Evolutionary conservation across 2,797 vertebrate species (phyloP).

Genomic region (Octomys mimax): DNA sequence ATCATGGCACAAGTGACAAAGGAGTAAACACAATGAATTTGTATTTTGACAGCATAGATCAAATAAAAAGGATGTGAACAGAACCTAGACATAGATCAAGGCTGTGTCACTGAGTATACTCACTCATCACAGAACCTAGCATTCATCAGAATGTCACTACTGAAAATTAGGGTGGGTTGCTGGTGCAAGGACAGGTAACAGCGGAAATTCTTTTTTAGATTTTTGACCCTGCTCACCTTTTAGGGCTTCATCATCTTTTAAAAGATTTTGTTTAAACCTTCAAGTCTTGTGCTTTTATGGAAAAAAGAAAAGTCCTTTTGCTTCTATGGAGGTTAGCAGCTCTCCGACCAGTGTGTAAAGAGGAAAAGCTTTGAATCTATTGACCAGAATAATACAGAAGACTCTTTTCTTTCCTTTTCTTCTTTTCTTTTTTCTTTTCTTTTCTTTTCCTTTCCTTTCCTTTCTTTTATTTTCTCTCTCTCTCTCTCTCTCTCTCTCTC

Average conservation of each 20-base stretch:
- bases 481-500: too few species aligned
- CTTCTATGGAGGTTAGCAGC: neutral
- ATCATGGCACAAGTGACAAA: neutral
- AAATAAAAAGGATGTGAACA: neutral
- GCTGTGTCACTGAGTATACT: neutral
- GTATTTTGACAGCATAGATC: neutral
- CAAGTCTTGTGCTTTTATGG: neutral
- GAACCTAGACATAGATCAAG: neutral
- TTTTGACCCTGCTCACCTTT: neutral
- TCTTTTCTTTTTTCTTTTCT: too few species aligned
- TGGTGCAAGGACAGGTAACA: neutral
- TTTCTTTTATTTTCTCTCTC: too few species aligned
- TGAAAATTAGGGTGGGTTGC: neutral
- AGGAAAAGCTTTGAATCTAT: constrained; percentile 35
- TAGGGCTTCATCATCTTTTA: constrained; percentile 2
- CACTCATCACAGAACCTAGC: accelerated
- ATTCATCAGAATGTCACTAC: neutral
- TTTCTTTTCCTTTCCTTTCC: too few species aligned
- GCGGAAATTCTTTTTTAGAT: too few species aligned
- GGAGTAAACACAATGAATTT: neutral
- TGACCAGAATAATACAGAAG: constrained; percentile 18
- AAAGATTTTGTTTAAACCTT: neutral
- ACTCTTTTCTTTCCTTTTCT: neutral
- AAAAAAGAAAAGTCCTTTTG: constrained; percentile 12
- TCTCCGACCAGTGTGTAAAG: constrained; percentile 1